A percentile compares a stretch with the other conserved stretches of the same genome.
phyloP scores from a whole-genome alignment of 2,113 vertebrate genomes.

The Anser cygnoides region DNA sequence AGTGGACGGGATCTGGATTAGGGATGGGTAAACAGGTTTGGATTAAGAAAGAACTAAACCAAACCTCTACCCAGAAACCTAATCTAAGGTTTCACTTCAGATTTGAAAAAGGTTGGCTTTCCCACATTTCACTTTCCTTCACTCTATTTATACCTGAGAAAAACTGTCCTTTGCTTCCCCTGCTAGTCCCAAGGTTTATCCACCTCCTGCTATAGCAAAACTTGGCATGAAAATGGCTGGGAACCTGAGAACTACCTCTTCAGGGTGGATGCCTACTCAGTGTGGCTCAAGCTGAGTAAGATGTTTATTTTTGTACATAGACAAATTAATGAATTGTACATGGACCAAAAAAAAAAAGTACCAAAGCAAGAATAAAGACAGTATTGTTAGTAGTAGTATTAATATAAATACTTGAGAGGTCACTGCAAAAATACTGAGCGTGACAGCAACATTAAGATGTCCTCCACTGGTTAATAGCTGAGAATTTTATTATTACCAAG shows the following conservation, averaged over 20 bases:
- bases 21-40: conserved; percentile 34
- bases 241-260: not conserved
- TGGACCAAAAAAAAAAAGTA: not conserved
- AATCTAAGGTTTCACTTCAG: not conserved
- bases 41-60: conserved; percentile 37
- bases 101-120: not conserved
- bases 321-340: not conserved
- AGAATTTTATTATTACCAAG: not conserved
- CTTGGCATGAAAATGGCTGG: not conserved
- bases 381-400: not conserved
- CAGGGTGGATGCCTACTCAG: not conserved
- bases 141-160: not conserved
- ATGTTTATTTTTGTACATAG: not conserved
- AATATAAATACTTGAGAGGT: not conserved
- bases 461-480: not conserved
- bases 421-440: not conserved
- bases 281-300: not conserved
- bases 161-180: not conserved
- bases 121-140: not conserved
- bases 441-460: not conserved
- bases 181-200: not conserved
- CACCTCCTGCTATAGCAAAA: not conserved
- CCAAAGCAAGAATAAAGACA: not conserved
- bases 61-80: conserved; percentile 40
- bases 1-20: conserved; percentile 39